These are phyloP conservation scores for Dryobotodes eremita DNA, from an alignment of 2,888 invertebrate species.

Conservation along the genomic window DNA sequence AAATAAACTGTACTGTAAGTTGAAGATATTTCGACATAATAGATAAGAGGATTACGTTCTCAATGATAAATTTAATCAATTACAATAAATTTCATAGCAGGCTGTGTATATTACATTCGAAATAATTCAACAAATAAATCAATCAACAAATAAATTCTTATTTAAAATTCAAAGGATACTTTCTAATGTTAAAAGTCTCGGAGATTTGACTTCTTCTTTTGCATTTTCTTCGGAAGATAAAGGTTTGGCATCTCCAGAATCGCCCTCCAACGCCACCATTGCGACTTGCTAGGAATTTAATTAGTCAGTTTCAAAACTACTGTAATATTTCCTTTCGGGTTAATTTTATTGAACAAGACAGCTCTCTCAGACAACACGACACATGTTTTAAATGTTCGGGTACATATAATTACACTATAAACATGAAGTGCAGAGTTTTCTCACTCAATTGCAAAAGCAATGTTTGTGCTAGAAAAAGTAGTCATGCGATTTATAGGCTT, in stretches of 20 bases:
- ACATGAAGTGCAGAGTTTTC: not conserved
- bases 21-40: slow-evolving; percentile 1
- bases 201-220: slow-evolving; percentile 81
- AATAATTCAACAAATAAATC: not conserved
- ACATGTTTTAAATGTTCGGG: slow-evolving; percentile 39
- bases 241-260: slow-evolving; percentile 82
- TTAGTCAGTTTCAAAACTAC: slow-evolving; percentile 19
- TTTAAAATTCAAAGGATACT: slow-evolving; percentile 89
- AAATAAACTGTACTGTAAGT: not conserved
- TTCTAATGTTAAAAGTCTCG: slow-evolving; percentile 88
- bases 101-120: not conserved
- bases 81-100: not conserved
- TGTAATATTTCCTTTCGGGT: not conserved
- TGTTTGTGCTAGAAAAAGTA: not conserved
- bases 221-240: slow-evolving; percentile 77
- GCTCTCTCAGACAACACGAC: slow-evolving; percentile 64
- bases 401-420: not conserved
- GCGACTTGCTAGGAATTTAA: slow-evolving; percentile 52
- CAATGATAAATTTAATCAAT: not conserved
- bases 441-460: not conserved
- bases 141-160: not conserved
- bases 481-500: not conserved
- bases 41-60: slow-evolving; percentile 4
- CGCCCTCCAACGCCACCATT: slow-evolving; percentile 86
- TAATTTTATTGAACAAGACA: slow-evolving; percentile 45